A percentile compares a stretch with the other conserved stretches of the same genome.
Conservation (phyloP, 2,113 vertebrate species). For the Coptodon bakossiorum region DNA sequence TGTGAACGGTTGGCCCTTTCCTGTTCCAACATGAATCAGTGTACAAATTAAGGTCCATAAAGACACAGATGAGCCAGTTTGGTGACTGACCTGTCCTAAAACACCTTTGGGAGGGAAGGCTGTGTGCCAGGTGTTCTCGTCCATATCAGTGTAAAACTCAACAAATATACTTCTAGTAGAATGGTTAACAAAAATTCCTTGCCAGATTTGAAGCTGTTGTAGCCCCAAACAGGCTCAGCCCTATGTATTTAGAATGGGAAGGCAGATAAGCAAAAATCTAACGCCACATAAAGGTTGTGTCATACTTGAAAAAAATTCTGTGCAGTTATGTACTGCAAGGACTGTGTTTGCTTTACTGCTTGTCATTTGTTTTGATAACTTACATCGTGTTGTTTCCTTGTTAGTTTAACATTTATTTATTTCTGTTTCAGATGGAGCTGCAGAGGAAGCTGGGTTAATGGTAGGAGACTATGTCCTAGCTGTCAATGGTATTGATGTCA, state of each 20-base stretch:
- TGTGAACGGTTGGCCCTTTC: not conserved
- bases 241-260: not conserved
- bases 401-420: not conserved
- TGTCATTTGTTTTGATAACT: not conserved
- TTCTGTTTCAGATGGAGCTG: conserved; percentile 78
- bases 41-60: not conserved
- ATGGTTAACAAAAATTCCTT: not conserved
- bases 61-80: not conserved
- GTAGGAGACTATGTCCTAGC: conserved; percentile 82
- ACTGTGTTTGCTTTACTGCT: not conserved
- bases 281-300: not conserved
- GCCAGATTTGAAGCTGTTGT: not conserved
- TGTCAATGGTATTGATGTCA: conserved; percentile 87
- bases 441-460: conserved; percentile 84
- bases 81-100: not conserved
- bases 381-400: not conserved
- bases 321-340: not conserved
- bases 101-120: not conserved
- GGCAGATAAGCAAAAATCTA: not conserved
- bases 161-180: not conserved
- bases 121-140: not conserved
- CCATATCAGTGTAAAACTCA: not conserved
- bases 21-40: not conserved
- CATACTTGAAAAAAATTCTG: fast-evolving
- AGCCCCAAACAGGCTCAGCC: not conserved